Evolutionary conservation across 35 echinoderm and acorn worm species (phyloP).

Genomic region (Anneissia japonica): DNA sequence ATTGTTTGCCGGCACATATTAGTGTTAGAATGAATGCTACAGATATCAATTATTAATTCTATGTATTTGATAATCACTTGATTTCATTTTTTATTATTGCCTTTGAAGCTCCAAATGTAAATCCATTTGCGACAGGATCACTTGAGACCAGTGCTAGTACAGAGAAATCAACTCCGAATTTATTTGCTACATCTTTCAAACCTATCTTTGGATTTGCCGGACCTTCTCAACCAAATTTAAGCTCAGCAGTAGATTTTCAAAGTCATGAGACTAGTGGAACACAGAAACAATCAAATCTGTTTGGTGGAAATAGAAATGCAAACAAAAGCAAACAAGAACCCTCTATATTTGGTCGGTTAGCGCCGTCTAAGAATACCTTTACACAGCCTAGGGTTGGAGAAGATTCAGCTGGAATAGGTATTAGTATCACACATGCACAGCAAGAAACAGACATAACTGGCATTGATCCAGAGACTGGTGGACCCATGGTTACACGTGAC

Average conservation of each 20-base stretch:
- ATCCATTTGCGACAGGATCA: neutral
- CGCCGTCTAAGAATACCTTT: neutral
- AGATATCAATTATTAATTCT: no score
- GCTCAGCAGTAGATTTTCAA: neutral
- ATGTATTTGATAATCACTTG: no score
- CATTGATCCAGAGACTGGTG: neutral
- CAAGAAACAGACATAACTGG: no score
- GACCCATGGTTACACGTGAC: neutral
- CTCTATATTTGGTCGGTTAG: neutral
- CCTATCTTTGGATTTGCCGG: neutral
- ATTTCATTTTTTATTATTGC: no score
- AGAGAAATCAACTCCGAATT: neutral
- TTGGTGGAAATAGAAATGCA: neutral
- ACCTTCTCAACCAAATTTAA: neutral
- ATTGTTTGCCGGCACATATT: no score
- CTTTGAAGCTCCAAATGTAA: neutral
- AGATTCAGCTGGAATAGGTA: neutral
- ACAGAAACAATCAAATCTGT: neutral
- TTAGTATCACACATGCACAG: neutral
- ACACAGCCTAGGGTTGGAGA: neutral
- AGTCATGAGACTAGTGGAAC: neutral
- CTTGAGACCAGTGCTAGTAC: neutral
- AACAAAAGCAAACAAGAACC: neutral
- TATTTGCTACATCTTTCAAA: neutral
- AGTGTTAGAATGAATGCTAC: no score